These are phyloP conservation scores for Gallinago nigripennis DNA, from an alignment of 2,797 vertebrate species.

Conservation along the genomic window DNA sequence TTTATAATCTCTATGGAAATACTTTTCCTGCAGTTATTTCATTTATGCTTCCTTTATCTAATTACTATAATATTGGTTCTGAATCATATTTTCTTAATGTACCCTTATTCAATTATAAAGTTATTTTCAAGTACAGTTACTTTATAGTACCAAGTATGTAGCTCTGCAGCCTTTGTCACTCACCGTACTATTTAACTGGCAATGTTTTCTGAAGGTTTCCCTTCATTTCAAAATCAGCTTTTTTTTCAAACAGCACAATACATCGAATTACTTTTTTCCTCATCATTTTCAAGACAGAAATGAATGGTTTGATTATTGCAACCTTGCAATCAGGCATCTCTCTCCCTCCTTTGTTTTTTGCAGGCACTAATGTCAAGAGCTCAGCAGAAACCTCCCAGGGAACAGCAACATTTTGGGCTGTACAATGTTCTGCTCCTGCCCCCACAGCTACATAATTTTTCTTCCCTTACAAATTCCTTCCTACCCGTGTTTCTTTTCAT, in stretches of 20 bases:
- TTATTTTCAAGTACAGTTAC: slow-evolving; percentile 81
- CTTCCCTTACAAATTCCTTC: background rate
- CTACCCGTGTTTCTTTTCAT: background rate
- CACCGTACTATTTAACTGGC: slow-evolving; percentile 52
- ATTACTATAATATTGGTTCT: slow-evolving; percentile 81
- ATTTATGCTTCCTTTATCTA: slow-evolving; percentile 82
- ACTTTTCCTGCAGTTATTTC: slow-evolving; percentile 80
- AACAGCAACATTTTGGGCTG: background rate
- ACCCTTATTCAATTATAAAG: slow-evolving; percentile 81
- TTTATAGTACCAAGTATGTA: slow-evolving; percentile 71
- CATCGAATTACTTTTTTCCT: slow-evolving; percentile 32
- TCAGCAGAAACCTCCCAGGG: background rate
- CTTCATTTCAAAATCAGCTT: slow-evolving; percentile 24
- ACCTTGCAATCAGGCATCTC: background rate
- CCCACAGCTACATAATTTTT: background rate
- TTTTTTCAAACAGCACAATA: slow-evolving; percentile 35
- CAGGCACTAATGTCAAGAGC: background rate
- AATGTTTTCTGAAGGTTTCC: slow-evolving; percentile 35
- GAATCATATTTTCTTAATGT: slow-evolving; percentile 81
- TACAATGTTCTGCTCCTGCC: background rate
- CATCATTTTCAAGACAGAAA: slow-evolving; percentile 40
- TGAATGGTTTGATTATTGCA: slow-evolving; percentile 13
- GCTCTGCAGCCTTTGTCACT: slow-evolving; percentile 63
- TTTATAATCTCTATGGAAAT: slow-evolving; percentile 82
- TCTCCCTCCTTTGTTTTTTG: background rate